These are phyloP conservation scores for Raphicerus campestris DNA, from an alignment of 2,113 vertebrate species.

Conservation along the genomic window DNA sequence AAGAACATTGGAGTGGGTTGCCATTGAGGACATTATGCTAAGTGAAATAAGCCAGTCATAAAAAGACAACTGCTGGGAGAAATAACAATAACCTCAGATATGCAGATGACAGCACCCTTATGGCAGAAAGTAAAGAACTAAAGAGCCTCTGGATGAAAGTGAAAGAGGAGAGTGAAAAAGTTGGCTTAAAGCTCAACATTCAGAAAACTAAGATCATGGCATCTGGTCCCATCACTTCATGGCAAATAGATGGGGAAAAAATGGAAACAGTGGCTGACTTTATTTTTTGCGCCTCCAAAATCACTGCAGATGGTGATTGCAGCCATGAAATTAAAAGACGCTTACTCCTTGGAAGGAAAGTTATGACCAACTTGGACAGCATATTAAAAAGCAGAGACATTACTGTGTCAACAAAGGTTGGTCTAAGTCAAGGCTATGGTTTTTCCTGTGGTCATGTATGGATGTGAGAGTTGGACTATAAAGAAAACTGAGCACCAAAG, in stretches of 20 bases:
- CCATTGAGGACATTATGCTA: background rate
- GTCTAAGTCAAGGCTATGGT: background rate
- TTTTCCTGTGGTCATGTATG: background rate
- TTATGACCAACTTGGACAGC: background rate
- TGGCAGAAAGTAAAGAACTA: background rate
- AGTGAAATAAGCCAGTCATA: background rate
- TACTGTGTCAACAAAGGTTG: background rate
- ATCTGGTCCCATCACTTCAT: background rate
- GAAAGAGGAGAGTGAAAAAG: background rate
- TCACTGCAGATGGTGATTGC: background rate
- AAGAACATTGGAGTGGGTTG: no score
- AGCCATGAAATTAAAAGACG: background rate
- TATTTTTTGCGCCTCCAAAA: background rate
- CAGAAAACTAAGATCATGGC: background rate
- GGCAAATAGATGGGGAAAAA: background rate
- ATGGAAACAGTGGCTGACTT: background rate
- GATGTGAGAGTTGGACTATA: background rate
- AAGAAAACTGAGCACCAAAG: background rate
- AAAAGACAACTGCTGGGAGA: background rate
- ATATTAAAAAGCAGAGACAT: background rate
- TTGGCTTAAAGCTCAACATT: background rate
- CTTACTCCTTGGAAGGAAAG: background rate
- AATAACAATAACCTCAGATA: background rate
- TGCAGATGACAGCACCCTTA: background rate
- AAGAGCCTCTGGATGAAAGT: background rate